Evolutionary conservation across 2,113 vertebrate species (phyloP).

Genomic region (Oreochromis tanganicae): DNA sequence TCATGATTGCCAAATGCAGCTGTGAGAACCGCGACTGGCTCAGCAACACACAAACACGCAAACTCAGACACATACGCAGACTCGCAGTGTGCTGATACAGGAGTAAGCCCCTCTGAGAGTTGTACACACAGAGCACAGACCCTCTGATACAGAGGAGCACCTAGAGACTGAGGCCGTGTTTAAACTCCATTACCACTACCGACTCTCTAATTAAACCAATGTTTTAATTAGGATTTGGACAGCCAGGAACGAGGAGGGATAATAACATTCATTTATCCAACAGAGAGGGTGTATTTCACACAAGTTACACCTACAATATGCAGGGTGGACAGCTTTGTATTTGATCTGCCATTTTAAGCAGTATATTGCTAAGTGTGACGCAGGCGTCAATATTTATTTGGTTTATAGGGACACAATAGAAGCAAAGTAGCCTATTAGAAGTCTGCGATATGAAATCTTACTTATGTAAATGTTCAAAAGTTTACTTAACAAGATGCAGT

Average conservation of each 20-base stretch:
- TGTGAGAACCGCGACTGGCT: not conserved
- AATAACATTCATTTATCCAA: constrained; percentile 56
- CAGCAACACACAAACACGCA: not conserved
- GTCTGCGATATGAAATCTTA: not conserved
- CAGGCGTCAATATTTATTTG: not conserved
- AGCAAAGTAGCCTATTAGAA: not conserved
- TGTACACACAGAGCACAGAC: constrained; percentile 38
- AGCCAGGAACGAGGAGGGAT: constrained; percentile 44
- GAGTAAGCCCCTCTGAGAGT: constrained; percentile 44
- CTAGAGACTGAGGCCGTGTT: constrained; percentile 61
- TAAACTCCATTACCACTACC: constrained; percentile 66
- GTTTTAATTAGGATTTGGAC: constrained; percentile 72
- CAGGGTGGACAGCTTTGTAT: not conserved
- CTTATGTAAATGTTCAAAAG: not conserved
- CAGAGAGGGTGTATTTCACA: constrained; percentile 32
- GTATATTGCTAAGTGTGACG: not conserved
- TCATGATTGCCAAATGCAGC: constrained; percentile 27
- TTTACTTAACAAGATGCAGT: not conserved
- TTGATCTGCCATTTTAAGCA: not conserved
- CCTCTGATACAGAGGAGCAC: constrained; percentile 52
- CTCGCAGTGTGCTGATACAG: constrained; percentile 5
- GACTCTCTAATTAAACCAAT: constrained; percentile 68
- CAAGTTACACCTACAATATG: not conserved
- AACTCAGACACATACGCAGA: not conserved
- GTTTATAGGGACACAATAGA: not conserved